Evolutionary conservation across 2,113 vertebrate genomes (phyloP).

Genomic region (Physeter macrocephalus): DNA sequence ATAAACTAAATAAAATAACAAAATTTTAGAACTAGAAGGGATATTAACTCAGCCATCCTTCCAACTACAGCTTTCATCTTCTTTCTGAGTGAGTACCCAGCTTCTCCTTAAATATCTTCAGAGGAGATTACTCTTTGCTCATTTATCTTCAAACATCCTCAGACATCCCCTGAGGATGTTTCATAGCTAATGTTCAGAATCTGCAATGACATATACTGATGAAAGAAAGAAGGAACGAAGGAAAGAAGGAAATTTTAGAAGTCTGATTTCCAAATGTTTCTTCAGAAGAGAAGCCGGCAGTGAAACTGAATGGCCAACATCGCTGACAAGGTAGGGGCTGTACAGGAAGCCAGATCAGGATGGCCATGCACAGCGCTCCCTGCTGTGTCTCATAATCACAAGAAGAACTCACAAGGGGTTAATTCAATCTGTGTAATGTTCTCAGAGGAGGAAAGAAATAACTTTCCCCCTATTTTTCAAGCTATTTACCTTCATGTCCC

Average conservation of each 20-base stretch:
- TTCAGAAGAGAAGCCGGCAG: conserved; percentile 11
- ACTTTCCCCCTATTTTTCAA: conserved; percentile 52
- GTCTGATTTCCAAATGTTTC: not conserved
- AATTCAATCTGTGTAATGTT: not conserved
- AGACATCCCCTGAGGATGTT: not conserved
- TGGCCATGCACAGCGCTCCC: not conserved
- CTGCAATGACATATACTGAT: not conserved
- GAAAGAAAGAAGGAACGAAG: no score
- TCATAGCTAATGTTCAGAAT: not conserved
- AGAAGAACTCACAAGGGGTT: conserved; percentile 2
- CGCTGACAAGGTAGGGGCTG: not conserved
- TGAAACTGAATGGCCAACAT: conserved; percentile 9
- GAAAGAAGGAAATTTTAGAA: not conserved
- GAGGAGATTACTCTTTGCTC: not conserved
- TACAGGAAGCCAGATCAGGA: not conserved
- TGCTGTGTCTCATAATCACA: conserved; percentile 17
- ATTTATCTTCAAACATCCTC: not conserved
- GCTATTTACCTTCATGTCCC: conserved; percentile 57
- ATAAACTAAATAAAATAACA: not conserved
- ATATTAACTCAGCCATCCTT: not conserved
- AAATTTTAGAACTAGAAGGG: not conserved
- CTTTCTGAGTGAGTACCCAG: not conserved
- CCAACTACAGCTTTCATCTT: not conserved
- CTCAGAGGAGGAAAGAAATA: conserved; percentile 39
- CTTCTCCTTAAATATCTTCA: not conserved